Percentiles rank a stretch among this genome's conserved stretches.
Conservation (phyloP, 2,113 vertebrate genomes). For the Charina bottae region DNA sequence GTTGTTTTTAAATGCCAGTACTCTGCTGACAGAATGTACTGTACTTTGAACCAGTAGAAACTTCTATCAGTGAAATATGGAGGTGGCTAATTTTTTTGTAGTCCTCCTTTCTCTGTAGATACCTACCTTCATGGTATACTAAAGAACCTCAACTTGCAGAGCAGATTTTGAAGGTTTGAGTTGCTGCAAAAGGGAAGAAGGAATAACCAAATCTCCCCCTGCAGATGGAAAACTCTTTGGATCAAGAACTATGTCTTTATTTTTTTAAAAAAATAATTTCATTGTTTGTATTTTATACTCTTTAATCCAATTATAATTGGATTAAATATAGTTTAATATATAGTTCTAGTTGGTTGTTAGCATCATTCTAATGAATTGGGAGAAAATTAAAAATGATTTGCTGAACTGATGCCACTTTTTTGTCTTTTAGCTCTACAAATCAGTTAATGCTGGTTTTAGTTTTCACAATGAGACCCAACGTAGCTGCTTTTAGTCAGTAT, state of each 20-base stretch:
- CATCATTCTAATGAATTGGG: neutral
- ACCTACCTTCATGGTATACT: neutral
- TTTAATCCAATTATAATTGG: neutral
- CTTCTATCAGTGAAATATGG: neutral
- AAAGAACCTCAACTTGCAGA: neutral
- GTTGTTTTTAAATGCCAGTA: neutral
- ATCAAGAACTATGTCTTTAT: neutral
- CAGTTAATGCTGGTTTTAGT: neutral
- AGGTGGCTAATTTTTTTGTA: neutral
- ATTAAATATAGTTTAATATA: neutral
- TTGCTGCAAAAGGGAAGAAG: neutral
- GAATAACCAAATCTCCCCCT: neutral
- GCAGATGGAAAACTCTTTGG: neutral
- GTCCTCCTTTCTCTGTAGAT: neutral
- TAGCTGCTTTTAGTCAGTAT: neutral
- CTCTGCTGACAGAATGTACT: neutral
- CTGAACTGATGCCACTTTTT: neutral
- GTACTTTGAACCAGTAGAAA: neutral
- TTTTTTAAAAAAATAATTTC: neutral
- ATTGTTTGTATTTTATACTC: neutral
- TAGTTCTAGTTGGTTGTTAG: neutral
- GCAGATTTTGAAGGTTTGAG: neutral
- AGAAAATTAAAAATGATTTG: neutral
- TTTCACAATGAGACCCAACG: neutral
- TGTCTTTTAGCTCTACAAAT: neutral